Evolutionary conservation across 2,113 vertebrate species (phyloP), one percentile per base, ranked within the genome.

Genomic region (Etia nguti): DNA sequence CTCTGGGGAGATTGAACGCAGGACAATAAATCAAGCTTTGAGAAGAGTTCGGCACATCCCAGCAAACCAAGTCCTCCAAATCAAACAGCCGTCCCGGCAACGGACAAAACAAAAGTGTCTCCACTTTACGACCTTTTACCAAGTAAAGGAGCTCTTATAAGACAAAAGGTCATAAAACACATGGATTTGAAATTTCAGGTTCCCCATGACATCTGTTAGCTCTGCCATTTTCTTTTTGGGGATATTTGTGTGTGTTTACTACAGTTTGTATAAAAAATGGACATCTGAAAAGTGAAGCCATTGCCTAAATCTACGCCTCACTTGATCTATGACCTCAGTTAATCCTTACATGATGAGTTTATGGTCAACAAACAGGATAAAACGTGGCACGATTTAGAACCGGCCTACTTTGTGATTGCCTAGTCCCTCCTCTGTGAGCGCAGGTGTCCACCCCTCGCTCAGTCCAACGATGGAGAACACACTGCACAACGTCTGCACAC

Each of bases 11-110:
- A 31, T 31, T 31, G 16, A 77, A 13, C 46, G 4, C 10, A 52
- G 73, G 73, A 52, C 4, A 0, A 52, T 77, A 77, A 77, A 52
- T 77, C 73, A 77, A 77, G 73, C 46, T 52, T 52, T 73, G 54
- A 52, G 84, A 86, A 38, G 80, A 90, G 50, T 80, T 87, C 75
- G 90, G 75, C 82, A 84, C 87, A 83, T 88, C 84, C 50, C 26
- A 5, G 43, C 38, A 43, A 7, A 65, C 60, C 18, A n/a, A 34
- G 79, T 77, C 43, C n/a, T 5, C n/a, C 4, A 60, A 26, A 59
- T 59, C 52, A 85, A 31, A 89, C 56, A 80, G 4, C 36, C 52
- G 29, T 77, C 26, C 10, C 8, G 55, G 55, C 59, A 84, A 46
- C 6, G 38, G 65, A 79, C 65, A 48, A 81, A 90, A 75, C 68